A percentile compares a stretch with the other conserved stretches of the same genome.
Conservation (phyloP, 2,113 vertebrate genomes). For the Ginglymostoma cirratum region DNA sequence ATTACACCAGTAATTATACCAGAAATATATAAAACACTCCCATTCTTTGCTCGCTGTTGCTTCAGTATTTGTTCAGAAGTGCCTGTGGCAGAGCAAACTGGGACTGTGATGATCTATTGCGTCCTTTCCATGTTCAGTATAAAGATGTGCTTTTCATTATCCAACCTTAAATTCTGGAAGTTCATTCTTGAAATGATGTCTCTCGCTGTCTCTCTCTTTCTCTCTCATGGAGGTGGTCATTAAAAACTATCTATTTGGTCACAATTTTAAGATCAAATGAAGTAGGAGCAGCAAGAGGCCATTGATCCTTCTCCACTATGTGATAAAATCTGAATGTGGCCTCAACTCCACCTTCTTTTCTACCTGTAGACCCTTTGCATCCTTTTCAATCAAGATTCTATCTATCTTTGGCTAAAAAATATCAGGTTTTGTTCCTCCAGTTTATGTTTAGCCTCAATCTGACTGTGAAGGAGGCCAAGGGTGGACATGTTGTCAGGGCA, state of each 20-base stretch:
- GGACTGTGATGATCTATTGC: neutral
- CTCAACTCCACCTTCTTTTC: too few species aligned
- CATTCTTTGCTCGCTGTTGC: neutral
- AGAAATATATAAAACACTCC: neutral
- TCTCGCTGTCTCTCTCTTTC: neutral
- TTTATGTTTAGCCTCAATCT: too few species aligned
- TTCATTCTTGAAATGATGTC: neutral
- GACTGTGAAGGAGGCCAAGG: too few species aligned
- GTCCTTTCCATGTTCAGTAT: neutral
- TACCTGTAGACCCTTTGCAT: too few species aligned
- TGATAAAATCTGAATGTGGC: too few species aligned
- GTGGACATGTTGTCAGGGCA: too few species aligned
- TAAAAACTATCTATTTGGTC: neutral
- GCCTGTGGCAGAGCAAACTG: neutral
- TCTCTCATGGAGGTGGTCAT: neutral
- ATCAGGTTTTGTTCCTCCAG: too few species aligned
- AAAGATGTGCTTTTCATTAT: neutral
- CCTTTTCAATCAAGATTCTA: too few species aligned
- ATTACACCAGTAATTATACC: neutral
- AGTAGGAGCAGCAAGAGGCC: too few species aligned
- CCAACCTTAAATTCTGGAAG: neutral
- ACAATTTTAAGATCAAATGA: neutral
- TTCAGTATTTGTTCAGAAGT: neutral
- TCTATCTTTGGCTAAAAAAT: too few species aligned
- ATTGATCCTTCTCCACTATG: too few species aligned